Percentiles rank a stretch among this genome's conserved stretches.
Conservation (phyloP, 2,888 invertebrate species). For the Ectemnius cavifrons region DNA sequence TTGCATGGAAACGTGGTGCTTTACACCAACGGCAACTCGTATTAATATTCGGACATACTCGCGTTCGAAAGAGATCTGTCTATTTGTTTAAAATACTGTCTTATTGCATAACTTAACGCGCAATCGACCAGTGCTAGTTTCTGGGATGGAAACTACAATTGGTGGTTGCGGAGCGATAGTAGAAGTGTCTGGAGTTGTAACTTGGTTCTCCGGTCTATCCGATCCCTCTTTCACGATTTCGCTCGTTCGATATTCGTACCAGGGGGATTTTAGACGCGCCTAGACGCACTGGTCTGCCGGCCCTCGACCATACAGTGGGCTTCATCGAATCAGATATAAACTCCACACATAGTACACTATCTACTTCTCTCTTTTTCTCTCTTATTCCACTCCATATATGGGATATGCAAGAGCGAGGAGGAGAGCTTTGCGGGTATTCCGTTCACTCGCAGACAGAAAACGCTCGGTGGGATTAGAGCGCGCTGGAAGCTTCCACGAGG, state of each 20-base stretch:
- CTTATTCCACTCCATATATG: conserved; percentile 22
- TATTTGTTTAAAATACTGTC: no score
- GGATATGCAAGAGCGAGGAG: conserved; percentile 26
- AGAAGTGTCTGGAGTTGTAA: conserved; percentile 4
- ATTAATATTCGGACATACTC: no score
- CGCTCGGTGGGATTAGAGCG: neutral
- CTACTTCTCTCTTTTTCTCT: conserved; percentile 24
- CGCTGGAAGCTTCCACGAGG: conserved; percentile 28
- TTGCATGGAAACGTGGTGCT: neutral
- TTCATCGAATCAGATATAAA: conserved; percentile 51
- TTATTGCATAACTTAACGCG: no score
- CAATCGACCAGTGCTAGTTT: no score
- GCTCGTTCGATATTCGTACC: neutral
- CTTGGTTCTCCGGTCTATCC: no score
- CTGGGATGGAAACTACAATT: no score
- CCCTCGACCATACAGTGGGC: conserved; percentile 34
- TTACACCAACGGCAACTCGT: no score
- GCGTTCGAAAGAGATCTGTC: no score
- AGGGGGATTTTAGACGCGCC: conserved; percentile 25
- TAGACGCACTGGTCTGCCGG: conserved; percentile 21
- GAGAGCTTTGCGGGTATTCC: neutral
- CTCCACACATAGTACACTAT: conserved; percentile 31
- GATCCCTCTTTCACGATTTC: no score
- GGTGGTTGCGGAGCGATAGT: neutral
- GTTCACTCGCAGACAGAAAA: no score